Conservation (phyloP, 2,888 invertebrate species). For the Eurytoma adleriae region DNA sequence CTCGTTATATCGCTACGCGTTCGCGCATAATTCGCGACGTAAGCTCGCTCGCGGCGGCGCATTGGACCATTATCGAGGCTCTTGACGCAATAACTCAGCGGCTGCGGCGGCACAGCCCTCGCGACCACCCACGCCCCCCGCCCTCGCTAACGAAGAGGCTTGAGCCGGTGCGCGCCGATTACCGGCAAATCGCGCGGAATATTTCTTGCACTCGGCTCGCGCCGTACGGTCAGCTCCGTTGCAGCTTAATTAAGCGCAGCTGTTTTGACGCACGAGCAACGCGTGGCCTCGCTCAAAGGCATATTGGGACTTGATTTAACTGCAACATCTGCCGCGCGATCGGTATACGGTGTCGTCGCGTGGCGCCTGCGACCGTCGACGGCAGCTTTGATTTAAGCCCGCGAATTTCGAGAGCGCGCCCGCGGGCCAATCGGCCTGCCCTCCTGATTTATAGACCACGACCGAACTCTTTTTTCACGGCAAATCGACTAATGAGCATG, state of each 20-base stretch:
- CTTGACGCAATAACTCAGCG: background rate
- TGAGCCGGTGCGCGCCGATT: conserved; percentile 12
- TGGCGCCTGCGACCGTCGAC: background rate
- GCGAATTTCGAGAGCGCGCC: background rate
- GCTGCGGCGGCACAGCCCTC: background rate
- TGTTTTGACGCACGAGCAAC: conserved; percentile 68
- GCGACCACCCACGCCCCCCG: background rate
- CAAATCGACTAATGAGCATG: background rate
- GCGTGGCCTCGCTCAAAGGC: conserved; percentile 65
- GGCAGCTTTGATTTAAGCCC: conserved; percentile 42
- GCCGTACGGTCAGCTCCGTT: conserved; percentile 27
- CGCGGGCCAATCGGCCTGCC: background rate
- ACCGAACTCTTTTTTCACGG: no score
- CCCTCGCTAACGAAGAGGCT: conserved; percentile 8
- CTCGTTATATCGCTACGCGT: background rate
- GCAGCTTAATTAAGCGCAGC: conserved; percentile 71
- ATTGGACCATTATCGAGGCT: background rate
- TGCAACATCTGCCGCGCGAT: conserved; percentile 39
- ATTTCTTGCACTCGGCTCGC: conserved; percentile 24
- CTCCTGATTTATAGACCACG: background rate
- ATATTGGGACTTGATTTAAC: conserved; percentile 50
- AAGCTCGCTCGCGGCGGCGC: background rate
- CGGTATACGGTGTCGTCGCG: background rate
- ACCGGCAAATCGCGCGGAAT: conserved; percentile 22
- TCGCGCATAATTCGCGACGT: background rate